These are phyloP conservation scores for Anagrus nilaparvatae DNA, from an alignment of 1,140 invertebrate species.

Conservation along the genomic window DNA sequence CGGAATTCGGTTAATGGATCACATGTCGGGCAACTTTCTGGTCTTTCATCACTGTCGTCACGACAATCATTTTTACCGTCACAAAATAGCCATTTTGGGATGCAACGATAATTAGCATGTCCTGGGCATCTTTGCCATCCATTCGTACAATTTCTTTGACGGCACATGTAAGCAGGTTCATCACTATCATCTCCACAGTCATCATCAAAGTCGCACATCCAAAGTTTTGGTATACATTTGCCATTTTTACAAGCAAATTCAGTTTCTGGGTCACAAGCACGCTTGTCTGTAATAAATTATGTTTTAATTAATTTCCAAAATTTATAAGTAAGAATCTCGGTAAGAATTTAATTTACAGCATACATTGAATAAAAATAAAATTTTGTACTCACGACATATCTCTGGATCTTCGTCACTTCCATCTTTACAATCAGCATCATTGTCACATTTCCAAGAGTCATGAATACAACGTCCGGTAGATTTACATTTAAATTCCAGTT, in stretches of 20 bases:
- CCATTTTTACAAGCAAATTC: constrained; percentile 85
- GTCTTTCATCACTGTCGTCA: constrained; percentile 82
- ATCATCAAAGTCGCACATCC: constrained; percentile 92
- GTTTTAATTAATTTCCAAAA: constrained; percentile 7
- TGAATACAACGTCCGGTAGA: constrained; percentile 83
- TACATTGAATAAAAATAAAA: not conserved
- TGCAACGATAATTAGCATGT: constrained; percentile 81
- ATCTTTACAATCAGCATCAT: constrained; percentile 90
- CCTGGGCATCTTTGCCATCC: constrained; percentile 88
- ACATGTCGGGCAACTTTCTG: constrained; percentile 82
- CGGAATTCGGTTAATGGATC: constrained; percentile 81
- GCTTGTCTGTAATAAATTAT: constrained; percentile 53
- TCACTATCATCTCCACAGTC: constrained; percentile 91
- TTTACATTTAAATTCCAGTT: constrained; percentile 89
- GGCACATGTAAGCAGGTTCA: constrained; percentile 84
- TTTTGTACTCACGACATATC: constrained; percentile 62
- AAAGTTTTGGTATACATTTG: constrained; percentile 88
- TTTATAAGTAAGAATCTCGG: constrained; percentile 2
- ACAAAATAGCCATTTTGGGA: constrained; percentile 91
- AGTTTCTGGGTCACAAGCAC: constrained; percentile 69
- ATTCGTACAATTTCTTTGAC: constrained; percentile 80
- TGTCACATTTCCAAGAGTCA: constrained; percentile 91
- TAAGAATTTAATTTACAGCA: constrained; percentile 2
- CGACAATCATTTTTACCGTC: constrained; percentile 88
- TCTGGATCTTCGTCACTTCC: constrained; percentile 83